Evolutionary conservation across 2,113 vertebrate genomes (phyloP).

Genomic region (Ptychochromis oligacanthus): DNA sequence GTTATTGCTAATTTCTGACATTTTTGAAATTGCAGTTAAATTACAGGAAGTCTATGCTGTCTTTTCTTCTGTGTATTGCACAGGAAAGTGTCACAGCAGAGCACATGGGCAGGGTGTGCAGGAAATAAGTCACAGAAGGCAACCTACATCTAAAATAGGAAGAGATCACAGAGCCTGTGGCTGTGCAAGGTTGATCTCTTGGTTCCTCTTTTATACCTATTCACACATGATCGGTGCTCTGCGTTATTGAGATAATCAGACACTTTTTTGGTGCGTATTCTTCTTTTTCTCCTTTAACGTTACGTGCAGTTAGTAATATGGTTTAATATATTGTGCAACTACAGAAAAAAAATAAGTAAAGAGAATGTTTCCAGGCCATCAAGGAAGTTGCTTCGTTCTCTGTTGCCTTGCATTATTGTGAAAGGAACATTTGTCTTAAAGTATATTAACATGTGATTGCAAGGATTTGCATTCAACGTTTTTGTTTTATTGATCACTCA

Average conservation of each 20-base stretch:
- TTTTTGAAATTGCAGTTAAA: neutral
- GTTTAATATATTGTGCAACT: neutral
- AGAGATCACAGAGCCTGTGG: slow-evolving; percentile 36
- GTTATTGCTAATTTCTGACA: neutral
- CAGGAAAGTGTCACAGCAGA: slow-evolving; percentile 55
- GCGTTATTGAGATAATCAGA: neutral
- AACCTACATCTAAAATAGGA: slow-evolving; percentile 69
- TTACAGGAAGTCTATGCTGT: slow-evolving; percentile 48
- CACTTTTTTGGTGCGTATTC: slow-evolving; percentile 27
- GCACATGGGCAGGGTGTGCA: slow-evolving; percentile 58
- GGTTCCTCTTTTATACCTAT: slow-evolving; percentile 40
- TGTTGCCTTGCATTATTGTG: slow-evolving; percentile 12
- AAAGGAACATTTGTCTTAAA: neutral
- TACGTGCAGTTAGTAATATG: neutral
- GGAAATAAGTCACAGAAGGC: slow-evolving; percentile 71
- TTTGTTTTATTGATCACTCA: neutral
- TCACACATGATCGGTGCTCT: neutral
- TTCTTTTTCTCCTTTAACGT: neutral
- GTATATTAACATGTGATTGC: neutral
- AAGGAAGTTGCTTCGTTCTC: slow-evolving; percentile 42
- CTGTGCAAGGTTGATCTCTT: slow-evolving; percentile 28
- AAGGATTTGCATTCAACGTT: rapidly evolving
- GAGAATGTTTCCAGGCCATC: neutral
- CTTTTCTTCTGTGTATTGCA: slow-evolving; percentile 19
- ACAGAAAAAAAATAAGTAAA: slow-evolving; percentile 1